Base-by-base conservation (phyloP, 2,797 vertebrate species). In the Valencia hispanica region DNA sequence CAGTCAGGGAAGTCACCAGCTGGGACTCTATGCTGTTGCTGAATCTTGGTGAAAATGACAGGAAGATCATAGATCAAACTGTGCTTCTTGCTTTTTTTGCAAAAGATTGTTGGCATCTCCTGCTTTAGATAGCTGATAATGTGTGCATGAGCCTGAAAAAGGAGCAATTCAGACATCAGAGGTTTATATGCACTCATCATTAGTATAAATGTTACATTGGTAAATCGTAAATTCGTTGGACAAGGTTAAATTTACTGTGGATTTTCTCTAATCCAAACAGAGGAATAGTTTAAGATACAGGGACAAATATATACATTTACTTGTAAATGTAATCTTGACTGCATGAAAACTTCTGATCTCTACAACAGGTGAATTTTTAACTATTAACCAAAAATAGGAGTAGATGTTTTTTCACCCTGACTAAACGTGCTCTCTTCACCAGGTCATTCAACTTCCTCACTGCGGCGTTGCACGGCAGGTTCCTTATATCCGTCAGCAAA, bases 1-100 rank as follows among this genome's bases (percentile, higher is more conserved):
- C 96, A 97, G 77, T 98, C 96, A 0, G 97, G 97, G 75, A 98
- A 98, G 86, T 98, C 97, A 0, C 97, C 97, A 0, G 96, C 95
- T 6, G 97, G 97, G 82, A 98, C 96, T 78, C 94, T 94, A 10
- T 96, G 95, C 75, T 96, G 96, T 68, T 97, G 94, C 86, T 98
- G 96, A 77, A 97, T 97, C 91, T 96, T 97, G 2, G 90, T 94
- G 36, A 97, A 98, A 91, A 98, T 96, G 2, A 96, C 91, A 0
- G 96, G 97, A 76, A 98, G 92, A 72, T 97, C 94, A 63, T 96
- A 91, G 74, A 98, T 97, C 27, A 98, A 92, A 80, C 96, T 96
- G 83, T 97, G 96, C 90, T 97, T 97, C 86, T 96, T 97, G 81
- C 94, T 96, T 53, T 96, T 96, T 92, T 96, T 97, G 79, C 97